A percentile compares a stretch with the other conserved stretches of the same genome.
Evolutionary conservation across 2,888 invertebrate genomes (phyloP).

Genomic region (Sacculina carcini): DNA sequence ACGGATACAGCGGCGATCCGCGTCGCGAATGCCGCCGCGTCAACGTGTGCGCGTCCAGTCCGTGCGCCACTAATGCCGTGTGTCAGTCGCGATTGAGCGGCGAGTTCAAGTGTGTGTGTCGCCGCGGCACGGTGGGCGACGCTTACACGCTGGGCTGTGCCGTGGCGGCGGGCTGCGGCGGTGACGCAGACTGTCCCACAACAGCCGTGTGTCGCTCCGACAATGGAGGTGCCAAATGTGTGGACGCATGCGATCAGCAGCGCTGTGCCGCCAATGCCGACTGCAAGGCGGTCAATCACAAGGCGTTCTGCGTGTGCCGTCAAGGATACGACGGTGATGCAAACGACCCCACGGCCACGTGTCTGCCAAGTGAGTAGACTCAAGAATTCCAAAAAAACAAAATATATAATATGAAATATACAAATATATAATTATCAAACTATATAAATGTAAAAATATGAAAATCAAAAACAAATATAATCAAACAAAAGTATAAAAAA

Average conservation of each 20-base stretch:
- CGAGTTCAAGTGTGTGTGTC: conserved; percentile 51
- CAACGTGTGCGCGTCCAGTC: conserved; percentile 47
- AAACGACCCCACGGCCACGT: conserved; percentile 29
- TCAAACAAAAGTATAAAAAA: too few relatives aligned
- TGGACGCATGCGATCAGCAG: conserved; percentile 46
- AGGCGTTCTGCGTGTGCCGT: conserved; percentile 55
- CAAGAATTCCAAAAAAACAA: conserved; percentile 33
- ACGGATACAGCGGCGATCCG: conserved; percentile 55
- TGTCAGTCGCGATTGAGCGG: conserved; percentile 58
- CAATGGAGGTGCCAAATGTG: conserved; percentile 49
- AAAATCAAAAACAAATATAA: too few relatives aligned
- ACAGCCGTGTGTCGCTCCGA: conserved; percentile 46
- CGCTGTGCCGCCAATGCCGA: conserved; percentile 60
- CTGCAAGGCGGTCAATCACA: conserved; percentile 46
- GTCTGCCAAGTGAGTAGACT: conserved; percentile 15
- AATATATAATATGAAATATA: too few relatives aligned
- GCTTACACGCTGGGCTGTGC: conserved; percentile 58
- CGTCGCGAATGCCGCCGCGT: conserved; percentile 39
- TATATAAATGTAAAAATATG: too few relatives aligned
- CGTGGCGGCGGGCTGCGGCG: conserved; percentile 50
- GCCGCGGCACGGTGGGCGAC: conserved; percentile 51
- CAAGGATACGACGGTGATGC: conserved; percentile 57
- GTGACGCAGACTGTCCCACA: conserved; percentile 49
- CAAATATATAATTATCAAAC: too few relatives aligned
- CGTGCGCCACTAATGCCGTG: conserved; percentile 50